These are phyloP conservation scores for Aselliscus stoliczkanus DNA, from an alignment of 2,797 vertebrate species.

Conservation along the genomic window DNA sequence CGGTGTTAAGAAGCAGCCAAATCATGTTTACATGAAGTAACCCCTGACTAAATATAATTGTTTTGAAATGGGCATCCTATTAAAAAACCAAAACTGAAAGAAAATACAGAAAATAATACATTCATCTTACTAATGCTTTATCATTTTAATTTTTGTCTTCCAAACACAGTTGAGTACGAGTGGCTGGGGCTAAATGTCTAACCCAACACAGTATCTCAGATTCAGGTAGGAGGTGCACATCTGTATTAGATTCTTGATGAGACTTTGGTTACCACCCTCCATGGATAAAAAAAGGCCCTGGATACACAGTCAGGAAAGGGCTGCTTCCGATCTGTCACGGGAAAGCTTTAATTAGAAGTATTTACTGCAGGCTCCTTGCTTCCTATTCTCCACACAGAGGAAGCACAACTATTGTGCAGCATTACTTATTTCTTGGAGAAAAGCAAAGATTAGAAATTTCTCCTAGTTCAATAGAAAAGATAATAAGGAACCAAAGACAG, in stretches of 20 bases:
- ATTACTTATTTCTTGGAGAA: background rate
- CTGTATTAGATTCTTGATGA: background rate
- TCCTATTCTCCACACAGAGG: background rate
- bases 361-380: background rate
- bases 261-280: background rate
- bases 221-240: background rate
- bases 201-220: background rate
- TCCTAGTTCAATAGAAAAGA: background rate
- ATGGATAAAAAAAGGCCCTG: background rate
- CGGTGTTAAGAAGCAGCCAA: background rate
- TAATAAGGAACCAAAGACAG: slow-evolving; percentile 55
- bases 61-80: background rate
- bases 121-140: background rate
- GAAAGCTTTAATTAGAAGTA: background rate
- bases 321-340: background rate
- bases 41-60: background rate
- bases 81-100: background rate
- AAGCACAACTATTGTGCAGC: background rate
- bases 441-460: slow-evolving; percentile 20
- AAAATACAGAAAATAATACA: background rate
- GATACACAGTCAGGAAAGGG: background rate
- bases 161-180: background rate
- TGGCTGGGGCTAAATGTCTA: background rate
- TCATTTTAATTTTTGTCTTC: background rate
- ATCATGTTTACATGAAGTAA: background rate